Evolutionary conservation across 2,113 vertebrate species (phyloP), one percentile per base, ranked within the genome.

Genomic region (Epinephelus fuscoguttatus): DNA sequence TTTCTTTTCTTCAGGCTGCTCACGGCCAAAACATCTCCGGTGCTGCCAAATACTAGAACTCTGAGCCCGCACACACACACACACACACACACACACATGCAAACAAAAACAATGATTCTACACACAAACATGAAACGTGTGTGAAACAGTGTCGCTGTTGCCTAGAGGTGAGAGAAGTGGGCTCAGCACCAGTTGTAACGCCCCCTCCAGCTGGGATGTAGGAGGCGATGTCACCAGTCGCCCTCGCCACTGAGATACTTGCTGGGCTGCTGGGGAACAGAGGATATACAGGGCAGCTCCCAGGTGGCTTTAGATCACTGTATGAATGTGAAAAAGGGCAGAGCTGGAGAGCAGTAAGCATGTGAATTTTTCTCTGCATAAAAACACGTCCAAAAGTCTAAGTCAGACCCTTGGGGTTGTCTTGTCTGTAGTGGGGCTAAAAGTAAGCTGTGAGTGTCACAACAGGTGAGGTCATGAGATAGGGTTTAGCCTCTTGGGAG

Each of bases 21-120:
- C 40, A 8, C 67, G 60, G 84, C 87, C 84, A 84, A 85, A 79
- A 69, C 33, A 53, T 76, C 42, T 52, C 15, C 4, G 4, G 7
- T 15, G 45, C 61, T 79, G 82, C 79, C 75, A 84, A 27, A 76
- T 15, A 71, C 40, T 52, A 18, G 2, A 73, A 68, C 17, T 23
- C 59, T 61, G 72, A 80, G 50, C 18, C 71, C 12, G 33, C 60
- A 67, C 37, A 72, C 27, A 72, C 62, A 62, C 42, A 56, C 57
- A n/a, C 21, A 12, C 45, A 71, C 50, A 59, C 69, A 52, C 42
- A 45, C 11, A 45, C 49, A 72, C 50, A 64, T 60, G 37, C 10
- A 45, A 5, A 45, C 49, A 21, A 4, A 55, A 42, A 42, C 19
- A 61, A 63, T 56, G 33, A 27, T 27, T 66, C 50, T 76, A 40